phyloP scores from a whole-genome alignment of 2,797 vertebrate genomes.

The Parambassis ranga region DNA sequence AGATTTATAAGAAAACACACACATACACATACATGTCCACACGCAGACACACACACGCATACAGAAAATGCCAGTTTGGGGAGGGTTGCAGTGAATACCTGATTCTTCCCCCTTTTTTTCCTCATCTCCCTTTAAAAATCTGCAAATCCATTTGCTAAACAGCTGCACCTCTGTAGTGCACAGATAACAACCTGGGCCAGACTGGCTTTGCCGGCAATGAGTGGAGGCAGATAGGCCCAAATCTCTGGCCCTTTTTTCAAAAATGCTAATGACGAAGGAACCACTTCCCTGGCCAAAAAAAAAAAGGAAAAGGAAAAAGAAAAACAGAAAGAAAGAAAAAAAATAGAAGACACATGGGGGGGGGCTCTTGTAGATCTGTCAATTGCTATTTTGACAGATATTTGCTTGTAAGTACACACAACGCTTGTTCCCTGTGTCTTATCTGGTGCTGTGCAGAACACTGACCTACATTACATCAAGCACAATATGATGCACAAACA shows the following conservation, averaged over 20 bases:
- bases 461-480: constrained; percentile 99
- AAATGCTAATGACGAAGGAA: constrained; percentile 99
- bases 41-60: constrained; percentile 20
- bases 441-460: constrained; percentile 98
- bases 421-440: constrained; percentile 99
- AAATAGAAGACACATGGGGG: constrained; percentile 14
- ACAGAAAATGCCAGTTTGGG: constrained; percentile 80
- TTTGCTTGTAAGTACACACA: constrained; percentile 99
- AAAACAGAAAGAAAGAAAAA: constrained; percentile 6
- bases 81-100: constrained; percentile 95
- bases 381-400: constrained; percentile 99
- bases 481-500: constrained; percentile 99
- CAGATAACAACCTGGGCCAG: constrained; percentile 99
- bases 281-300: constrained; percentile 95
- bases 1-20: constrained; percentile 87
- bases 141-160: constrained; percentile 99
- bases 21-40: constrained; percentile 19
- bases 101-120: constrained; percentile 90
- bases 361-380: constrained; percentile 99
- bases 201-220: constrained; percentile 96
- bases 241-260: constrained; percentile 98
- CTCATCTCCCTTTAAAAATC: constrained; percentile 99
- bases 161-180: constrained; percentile 99
- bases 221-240: constrained; percentile 99
- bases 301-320: constrained; percentile 17